phyloP scores from a whole-genome alignment of 2,113 vertebrate genomes.

The Trematocara variabile region DNA sequence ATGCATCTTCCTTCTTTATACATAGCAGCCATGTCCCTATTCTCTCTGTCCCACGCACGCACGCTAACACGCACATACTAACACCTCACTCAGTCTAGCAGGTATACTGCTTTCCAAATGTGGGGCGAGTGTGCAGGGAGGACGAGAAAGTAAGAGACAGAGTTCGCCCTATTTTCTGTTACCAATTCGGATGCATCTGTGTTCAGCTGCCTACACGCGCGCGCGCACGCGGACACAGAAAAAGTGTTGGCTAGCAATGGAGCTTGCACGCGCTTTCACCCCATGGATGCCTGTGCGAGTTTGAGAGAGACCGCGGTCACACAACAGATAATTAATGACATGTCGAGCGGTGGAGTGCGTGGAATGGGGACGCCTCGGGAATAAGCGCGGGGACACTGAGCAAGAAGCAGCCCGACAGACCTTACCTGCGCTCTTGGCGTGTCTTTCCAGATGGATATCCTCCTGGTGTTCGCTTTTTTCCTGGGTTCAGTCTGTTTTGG shows the following conservation, averaged over 20 bases:
- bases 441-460: conserved; percentile 3
- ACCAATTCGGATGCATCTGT: conserved; percentile 61
- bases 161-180: conserved; percentile 30
- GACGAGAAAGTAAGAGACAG: background rate
- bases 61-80: background rate
- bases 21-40: conserved; percentile 64
- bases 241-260: conserved; percentile 32
- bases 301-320: conserved; percentile 54
- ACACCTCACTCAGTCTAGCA: background rate
- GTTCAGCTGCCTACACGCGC: conserved; percentile 23
- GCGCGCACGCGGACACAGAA: conserved; percentile 13
- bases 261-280: conserved; percentile 18
- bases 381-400: conserved; percentile 28
- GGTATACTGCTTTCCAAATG: conserved; percentile 31
- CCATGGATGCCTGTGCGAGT: conserved; percentile 48
- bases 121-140: background rate
- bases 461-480: background rate
- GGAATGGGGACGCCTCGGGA: conserved; percentile 43
- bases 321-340: conserved; percentile 78
- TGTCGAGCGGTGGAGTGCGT: conserved; percentile 52
- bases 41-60: background rate
- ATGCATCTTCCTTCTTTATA: conserved; percentile 77
- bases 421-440: conserved; percentile 74
- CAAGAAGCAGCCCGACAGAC: conserved; percentile 46
- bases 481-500: conserved; percentile 16